Percentiles rank a stretch among this genome's conserved stretches.
phyloP scores from a whole-genome alignment of 2,797 vertebrate genomes.

The Miichthys miiuy region DNA sequence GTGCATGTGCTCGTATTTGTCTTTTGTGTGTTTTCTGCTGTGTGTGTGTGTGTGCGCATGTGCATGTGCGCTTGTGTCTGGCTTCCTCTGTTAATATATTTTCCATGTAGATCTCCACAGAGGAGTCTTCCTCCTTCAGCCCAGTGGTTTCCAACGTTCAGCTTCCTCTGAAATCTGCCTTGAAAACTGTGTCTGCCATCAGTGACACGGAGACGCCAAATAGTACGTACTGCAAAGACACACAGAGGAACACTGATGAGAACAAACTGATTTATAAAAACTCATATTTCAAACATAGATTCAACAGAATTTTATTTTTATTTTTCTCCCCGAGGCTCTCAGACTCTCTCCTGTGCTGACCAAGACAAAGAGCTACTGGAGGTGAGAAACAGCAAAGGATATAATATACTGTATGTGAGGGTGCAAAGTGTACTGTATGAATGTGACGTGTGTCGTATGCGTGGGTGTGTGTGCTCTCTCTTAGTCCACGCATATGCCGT shows the following conservation, averaged over 20 bases:
- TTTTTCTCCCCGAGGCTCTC: slow-evolving; percentile 78
- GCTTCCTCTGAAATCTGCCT: slow-evolving; percentile 93
- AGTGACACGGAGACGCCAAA: slow-evolving; percentile 82
- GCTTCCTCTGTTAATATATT: slow-evolving; percentile 70
- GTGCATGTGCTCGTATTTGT: slow-evolving; percentile 58
- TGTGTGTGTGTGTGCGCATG: slow-evolving; percentile 30
- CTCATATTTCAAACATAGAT: slow-evolving; percentile 6
- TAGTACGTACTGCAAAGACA: slow-evolving; percentile 72
- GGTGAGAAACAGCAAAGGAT: slow-evolving; percentile 78
- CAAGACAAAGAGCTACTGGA: slow-evolving; percentile 85
- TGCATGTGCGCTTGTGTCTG: slow-evolving; percentile 46
- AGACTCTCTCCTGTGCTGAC: slow-evolving; percentile 91
- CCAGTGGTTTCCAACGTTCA: slow-evolving; percentile 82
- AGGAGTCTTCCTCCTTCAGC: slow-evolving; percentile 88
- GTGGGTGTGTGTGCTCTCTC: slow-evolving; percentile 54
- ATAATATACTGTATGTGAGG: slow-evolving; percentile 7
- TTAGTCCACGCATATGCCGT: slow-evolving; percentile 51
- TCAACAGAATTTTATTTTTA: neutral
- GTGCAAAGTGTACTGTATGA: slow-evolving; percentile 42
- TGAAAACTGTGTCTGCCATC: slow-evolving; percentile 90
- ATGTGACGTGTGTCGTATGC: slow-evolving; percentile 37
- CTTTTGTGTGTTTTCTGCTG: slow-evolving; percentile 13
- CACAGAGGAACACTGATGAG: neutral
- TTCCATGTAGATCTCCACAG: slow-evolving; percentile 90
- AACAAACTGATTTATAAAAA: slow-evolving; percentile 11